Evolutionary conservation across 1,140 invertebrate species (phyloP).

Genomic region (Spodoptera litura): DNA sequence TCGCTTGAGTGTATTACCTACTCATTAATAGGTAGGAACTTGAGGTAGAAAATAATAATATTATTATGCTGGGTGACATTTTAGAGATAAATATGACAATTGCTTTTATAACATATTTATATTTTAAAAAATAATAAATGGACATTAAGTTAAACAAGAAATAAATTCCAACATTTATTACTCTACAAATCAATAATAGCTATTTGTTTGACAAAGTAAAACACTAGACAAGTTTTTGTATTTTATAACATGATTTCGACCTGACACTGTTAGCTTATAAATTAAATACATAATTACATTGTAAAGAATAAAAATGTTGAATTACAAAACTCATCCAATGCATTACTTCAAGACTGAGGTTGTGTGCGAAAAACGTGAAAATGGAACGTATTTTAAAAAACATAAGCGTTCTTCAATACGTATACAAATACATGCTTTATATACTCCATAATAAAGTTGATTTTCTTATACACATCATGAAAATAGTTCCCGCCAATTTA

Average conservation of each 20-base stretch:
- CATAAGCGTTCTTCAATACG: not conserved
- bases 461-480: not conserved
- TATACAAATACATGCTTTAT: not conserved
- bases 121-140: not conserved
- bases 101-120: no score
- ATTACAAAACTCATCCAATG: slow-evolving; percentile 52
- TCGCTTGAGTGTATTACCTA: no score
- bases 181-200: slow-evolving; percentile 64
- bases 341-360: slow-evolving; percentile 44
- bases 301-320: slow-evolving; percentile 4
- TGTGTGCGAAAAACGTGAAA: slow-evolving; percentile 6
- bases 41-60: no score
- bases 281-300: slow-evolving; percentile 43
- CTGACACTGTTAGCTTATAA: slow-evolving; percentile 46
- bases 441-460: no score
- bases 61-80: not conserved
- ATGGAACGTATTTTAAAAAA: slow-evolving; percentile 13
- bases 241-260: slow-evolving; percentile 48
- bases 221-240: slow-evolving; percentile 55
- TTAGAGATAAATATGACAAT: not conserved
- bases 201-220: slow-evolving; percentile 58
- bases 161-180: slow-evolving; percentile 63
- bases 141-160: slow-evolving; percentile 20
- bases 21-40: no score
- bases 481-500: slow-evolving; percentile 19